Conservation (phyloP, 64 coral and sea anemone species). For the Stylophora pistillata region DNA sequence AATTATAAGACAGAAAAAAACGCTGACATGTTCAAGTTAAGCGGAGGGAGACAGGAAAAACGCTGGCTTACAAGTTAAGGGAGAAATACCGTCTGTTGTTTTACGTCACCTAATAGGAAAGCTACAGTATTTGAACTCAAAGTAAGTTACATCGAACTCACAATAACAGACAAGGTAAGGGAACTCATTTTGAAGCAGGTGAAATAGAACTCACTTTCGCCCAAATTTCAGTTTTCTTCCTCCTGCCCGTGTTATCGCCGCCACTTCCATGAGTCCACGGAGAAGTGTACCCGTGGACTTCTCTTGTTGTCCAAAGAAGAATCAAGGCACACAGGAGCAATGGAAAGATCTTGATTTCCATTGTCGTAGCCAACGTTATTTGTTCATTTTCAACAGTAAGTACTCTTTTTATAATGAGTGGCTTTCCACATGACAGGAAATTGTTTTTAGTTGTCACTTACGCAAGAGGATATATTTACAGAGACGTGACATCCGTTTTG, state of each 20-base stretch:
- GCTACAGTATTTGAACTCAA: too few species aligned
- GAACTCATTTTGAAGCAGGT: too few species aligned
- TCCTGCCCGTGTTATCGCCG: neutral
- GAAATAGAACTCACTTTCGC: neutral
- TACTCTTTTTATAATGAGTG: neutral
- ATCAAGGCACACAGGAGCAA: neutral
- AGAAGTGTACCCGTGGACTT: neutral
- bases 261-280: neutral
- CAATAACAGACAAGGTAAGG: too few species aligned
- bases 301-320: neutral
- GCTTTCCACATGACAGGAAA: neutral
- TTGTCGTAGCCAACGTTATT: neutral
- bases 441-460: constrained; percentile 12
- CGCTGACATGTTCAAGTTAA: too few species aligned
- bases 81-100: too few species aligned
- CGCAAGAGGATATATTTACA: neutral
- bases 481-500: neutral
- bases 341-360: constrained; percentile 8
- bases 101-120: too few species aligned
- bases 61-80: too few species aligned
- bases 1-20: too few species aligned
- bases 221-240: neutral
- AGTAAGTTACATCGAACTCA: too few species aligned
- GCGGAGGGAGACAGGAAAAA: too few species aligned
- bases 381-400: neutral